Percentiles rank a stretch among this genome's conserved stretches.
Evolutionary conservation across 1,140 invertebrate species (phyloP).

Genomic region (Drosophila nigromelanica): DNA sequence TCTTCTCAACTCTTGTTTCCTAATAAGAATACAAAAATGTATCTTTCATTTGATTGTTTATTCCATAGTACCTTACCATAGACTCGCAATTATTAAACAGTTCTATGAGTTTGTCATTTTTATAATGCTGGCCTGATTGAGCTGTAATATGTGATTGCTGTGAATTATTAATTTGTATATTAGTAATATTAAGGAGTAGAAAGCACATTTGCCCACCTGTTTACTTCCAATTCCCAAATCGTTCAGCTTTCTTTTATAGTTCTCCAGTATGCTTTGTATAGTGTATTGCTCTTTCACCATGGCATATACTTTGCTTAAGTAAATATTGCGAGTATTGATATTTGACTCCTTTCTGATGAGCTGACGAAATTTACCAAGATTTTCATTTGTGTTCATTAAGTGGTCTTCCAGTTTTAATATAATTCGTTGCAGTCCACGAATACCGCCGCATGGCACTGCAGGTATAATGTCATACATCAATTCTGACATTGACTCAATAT

Average conservation of each 20-base stretch:
- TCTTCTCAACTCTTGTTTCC: background rate
- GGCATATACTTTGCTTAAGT: constrained; percentile 6
- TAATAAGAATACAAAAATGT: background rate
- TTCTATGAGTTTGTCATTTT: constrained; percentile 28
- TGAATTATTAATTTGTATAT: background rate
- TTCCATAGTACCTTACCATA: background rate
- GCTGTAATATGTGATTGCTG: too few species aligned
- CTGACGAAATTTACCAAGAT: constrained; percentile 9
- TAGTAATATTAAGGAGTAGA: too few species aligned
- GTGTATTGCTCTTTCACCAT: constrained; percentile 30
- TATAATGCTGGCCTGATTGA: background rate
- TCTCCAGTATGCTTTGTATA: constrained; percentile 16
- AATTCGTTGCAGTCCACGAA: background rate
- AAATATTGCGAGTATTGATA: constrained; percentile 6
- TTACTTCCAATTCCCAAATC: background rate
- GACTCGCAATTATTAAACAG: constrained; percentile 24
- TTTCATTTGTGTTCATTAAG: constrained; percentile 18
- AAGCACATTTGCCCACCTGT: background rate
- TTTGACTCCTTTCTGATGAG: constrained; percentile 16
- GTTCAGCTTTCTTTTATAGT: constrained; percentile 3
- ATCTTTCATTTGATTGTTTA: background rate
- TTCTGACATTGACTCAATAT: background rate
- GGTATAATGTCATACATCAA: background rate
- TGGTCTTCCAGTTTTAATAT: constrained; percentile 11
- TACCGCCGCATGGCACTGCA: background rate